phyloP scores from a whole-genome alignment of 1,140 invertebrate genomes.

The Formica exsecta region DNA sequence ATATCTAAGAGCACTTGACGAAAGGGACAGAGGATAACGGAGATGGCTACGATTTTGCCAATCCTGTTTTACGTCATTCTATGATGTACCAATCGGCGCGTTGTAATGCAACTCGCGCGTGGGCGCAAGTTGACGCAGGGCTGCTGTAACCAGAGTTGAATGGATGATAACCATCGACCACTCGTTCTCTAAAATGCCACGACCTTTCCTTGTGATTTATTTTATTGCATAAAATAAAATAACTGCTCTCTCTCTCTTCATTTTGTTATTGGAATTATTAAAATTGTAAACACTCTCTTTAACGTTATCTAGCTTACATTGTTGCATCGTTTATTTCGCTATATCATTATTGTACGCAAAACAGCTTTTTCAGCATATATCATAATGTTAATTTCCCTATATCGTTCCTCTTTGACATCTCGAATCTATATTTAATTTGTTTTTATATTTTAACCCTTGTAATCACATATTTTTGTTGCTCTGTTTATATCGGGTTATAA shows the following conservation, averaged over 20 bases:
- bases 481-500: too few relatives aligned
- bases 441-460: too few relatives aligned
- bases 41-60: background rate
- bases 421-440: background rate
- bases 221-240: background rate
- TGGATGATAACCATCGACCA: background rate
- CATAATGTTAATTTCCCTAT: background rate
- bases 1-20: background rate
- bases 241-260: background rate
- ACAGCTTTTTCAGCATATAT: too few relatives aligned
- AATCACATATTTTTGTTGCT: too few relatives aligned
- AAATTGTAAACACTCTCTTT: background rate
- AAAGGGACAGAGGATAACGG: background rate
- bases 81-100: background rate
- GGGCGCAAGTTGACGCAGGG: background rate
- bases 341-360: background rate
- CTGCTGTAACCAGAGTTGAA: background rate
- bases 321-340: background rate
- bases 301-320: background rate
- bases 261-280: background rate
- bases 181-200: background rate
- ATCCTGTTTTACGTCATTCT: constrained; percentile 20
- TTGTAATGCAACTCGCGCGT: constrained; percentile 33
- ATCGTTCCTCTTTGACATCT: background rate
- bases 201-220: background rate